These are phyloP conservation scores for Diloba caeruleocephala DNA, from an alignment of 2,888 invertebrate genomes.

Conservation along the genomic window DNA sequence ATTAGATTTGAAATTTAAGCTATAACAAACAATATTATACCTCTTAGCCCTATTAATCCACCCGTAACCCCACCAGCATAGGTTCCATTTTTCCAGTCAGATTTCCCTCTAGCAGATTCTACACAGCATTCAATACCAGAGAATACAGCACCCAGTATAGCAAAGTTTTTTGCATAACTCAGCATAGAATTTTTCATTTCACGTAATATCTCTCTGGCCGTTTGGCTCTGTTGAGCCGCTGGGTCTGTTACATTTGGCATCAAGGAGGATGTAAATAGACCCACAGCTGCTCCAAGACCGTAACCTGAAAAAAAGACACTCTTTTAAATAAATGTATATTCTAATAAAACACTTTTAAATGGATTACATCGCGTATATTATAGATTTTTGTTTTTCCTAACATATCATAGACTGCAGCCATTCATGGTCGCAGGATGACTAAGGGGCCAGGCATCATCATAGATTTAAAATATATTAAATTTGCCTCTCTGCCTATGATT, in stretches of 20 bases:
- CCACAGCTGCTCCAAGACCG: conserved; percentile 98
- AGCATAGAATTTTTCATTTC: conserved; percentile 98
- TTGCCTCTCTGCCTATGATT: too few relatives aligned
- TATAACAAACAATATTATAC: conserved; percentile 68
- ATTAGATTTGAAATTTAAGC: too few relatives aligned
- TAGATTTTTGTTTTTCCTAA: too few relatives aligned
- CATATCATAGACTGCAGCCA: too few relatives aligned
- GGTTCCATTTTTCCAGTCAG: conserved; percentile 99
- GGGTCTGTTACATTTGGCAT: conserved; percentile 95
- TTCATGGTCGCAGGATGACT: too few relatives aligned
- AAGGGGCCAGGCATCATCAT: too few relatives aligned
- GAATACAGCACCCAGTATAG: conserved; percentile 97
- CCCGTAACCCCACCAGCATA: conserved; percentile 98
- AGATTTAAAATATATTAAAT: too few relatives aligned
- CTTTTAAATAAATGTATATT: neutral
- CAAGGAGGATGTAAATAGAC: conserved; percentile 98
- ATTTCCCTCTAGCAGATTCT: conserved; percentile 98
- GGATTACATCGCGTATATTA: too few relatives aligned
- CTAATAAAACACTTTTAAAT: too few relatives aligned
- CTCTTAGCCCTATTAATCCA: conserved; percentile 96
- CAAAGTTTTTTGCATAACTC: conserved; percentile 99
- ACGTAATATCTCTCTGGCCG: conserved; percentile 95
- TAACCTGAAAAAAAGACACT: conserved; percentile 90
- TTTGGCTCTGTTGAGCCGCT: conserved; percentile 92
- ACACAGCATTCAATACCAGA: conserved; percentile 98